phyloP scores from a whole-genome alignment of 37 sponge, comb jelly and placozoan species.

The Halichondria panicea region DNA sequence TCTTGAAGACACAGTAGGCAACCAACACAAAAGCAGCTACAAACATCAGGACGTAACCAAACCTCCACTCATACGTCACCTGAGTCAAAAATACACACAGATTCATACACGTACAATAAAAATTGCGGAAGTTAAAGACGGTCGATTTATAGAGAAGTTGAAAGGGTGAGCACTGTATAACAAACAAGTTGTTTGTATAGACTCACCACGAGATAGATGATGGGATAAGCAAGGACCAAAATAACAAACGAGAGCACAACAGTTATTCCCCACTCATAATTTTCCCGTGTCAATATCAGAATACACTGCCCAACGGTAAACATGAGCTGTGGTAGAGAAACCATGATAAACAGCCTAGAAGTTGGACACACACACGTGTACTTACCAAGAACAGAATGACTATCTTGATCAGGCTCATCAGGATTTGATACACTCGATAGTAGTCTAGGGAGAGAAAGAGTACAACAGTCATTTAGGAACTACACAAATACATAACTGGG shows the following conservation, averaged over 20 bases:
- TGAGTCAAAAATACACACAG: background rate
- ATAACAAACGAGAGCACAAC: conserved; percentile 14
- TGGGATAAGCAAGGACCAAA: conserved; percentile 10
- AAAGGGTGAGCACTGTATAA: background rate
- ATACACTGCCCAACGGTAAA: conserved; percentile 30
- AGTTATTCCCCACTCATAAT: conserved; percentile 44
- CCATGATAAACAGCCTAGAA: background rate
- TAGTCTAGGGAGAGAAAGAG: conserved; percentile 26
- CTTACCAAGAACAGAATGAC: conserved; percentile 60
- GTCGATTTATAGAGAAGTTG: background rate
- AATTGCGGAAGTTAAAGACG: background rate
- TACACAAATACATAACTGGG: background rate
- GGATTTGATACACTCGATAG: conserved; percentile 44
- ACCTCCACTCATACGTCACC: conserved; percentile 19
- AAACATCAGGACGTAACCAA: conserved; percentile 14
- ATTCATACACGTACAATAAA: background rate
- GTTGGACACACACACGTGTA: background rate
- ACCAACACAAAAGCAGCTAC: conserved; percentile 19
- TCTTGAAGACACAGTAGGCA: conserved; percentile 40
- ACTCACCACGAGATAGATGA: conserved; percentile 31
- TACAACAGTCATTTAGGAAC: background rate
- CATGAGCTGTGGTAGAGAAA: conserved; percentile 19
- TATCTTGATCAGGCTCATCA: conserved; percentile 56
- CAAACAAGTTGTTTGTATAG: background rate
- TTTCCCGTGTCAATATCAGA: conserved; percentile 10